These are phyloP conservation scores for Hypotaenidia okinawae DNA, from an alignment of 2,797 vertebrate genomes.

Conservation along the genomic window DNA sequence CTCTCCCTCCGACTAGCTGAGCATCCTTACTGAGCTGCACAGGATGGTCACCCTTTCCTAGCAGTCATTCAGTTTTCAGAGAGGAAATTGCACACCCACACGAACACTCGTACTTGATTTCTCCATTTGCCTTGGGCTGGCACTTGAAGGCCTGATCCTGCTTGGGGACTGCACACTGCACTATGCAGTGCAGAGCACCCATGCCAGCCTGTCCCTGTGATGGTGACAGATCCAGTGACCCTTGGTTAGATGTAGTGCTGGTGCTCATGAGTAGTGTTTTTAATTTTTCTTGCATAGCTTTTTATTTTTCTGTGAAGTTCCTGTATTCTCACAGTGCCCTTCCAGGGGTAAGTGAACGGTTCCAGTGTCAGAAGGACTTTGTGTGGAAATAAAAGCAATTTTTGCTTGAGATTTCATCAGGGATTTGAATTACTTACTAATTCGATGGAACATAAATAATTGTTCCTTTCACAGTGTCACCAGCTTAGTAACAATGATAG, in stretches of 20 bases:
- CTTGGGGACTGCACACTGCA: background rate
- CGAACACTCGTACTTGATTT: background rate
- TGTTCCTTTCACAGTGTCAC: constrained; percentile 71
- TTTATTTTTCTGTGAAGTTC: background rate
- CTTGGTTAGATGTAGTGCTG: background rate
- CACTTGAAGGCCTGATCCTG: background rate
- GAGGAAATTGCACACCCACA: background rate
- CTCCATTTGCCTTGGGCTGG: background rate
- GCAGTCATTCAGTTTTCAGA: background rate
- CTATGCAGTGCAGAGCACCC: accelerated
- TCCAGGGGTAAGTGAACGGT: background rate
- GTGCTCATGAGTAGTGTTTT: background rate
- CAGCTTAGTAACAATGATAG: constrained; percentile 59
- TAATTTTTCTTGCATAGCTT: background rate
- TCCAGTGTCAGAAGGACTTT: constrained; percentile 35
- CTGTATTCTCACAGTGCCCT: background rate
- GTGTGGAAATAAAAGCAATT: constrained; percentile 43
- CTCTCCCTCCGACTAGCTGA: background rate
- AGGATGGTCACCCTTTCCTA: background rate
- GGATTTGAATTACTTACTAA: constrained; percentile 71
- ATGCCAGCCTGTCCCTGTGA: background rate
- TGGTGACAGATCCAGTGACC: background rate
- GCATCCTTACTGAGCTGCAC: background rate
- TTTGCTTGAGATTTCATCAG: constrained; percentile 52
- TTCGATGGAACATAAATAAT: constrained; percentile 77